Evolutionary conservation across 2,888 invertebrate genomes (phyloP).

Genomic region (Athalia rosae): DNA sequence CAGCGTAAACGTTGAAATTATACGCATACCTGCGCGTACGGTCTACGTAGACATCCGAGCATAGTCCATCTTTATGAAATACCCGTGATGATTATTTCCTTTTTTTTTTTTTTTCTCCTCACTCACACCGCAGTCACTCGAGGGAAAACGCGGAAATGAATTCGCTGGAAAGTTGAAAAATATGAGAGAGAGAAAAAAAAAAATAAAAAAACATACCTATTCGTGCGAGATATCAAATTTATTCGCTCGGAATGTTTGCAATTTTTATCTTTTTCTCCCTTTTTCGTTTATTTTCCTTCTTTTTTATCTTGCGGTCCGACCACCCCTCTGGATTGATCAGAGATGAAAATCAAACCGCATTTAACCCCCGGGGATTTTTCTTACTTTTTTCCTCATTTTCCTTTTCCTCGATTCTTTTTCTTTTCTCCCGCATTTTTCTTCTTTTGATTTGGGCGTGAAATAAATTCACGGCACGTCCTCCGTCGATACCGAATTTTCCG

Average conservation of each 20-base stretch:
- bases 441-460: conserved; percentile 1
- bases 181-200: no score
- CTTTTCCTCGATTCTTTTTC: neutral
- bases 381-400: neutral
- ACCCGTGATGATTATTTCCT: neutral
- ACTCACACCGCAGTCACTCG: neutral
- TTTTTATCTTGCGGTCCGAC: neutral
- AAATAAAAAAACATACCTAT: no score
- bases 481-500: neutral
- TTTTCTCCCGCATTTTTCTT: neutral
- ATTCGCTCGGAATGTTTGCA: no score
- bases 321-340: neutral
- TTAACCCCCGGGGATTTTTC: neutral
- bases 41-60: no score
- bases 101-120: neutral
- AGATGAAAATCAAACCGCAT: conserved; percentile 16
- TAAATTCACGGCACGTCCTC: conserved; percentile 4
- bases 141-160: no score
- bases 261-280: neutral
- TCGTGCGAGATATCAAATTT: no score
- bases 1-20: no score
- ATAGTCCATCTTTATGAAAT: no score
- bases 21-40: no score
- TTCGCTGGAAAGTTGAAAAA: no score
- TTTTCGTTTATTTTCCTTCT: neutral